Evolutionary conservation across 1,140 invertebrate genomes (phyloP), one percentile per base, ranked within the genome.

Genomic region (Drosophila novamexicana): DNA sequence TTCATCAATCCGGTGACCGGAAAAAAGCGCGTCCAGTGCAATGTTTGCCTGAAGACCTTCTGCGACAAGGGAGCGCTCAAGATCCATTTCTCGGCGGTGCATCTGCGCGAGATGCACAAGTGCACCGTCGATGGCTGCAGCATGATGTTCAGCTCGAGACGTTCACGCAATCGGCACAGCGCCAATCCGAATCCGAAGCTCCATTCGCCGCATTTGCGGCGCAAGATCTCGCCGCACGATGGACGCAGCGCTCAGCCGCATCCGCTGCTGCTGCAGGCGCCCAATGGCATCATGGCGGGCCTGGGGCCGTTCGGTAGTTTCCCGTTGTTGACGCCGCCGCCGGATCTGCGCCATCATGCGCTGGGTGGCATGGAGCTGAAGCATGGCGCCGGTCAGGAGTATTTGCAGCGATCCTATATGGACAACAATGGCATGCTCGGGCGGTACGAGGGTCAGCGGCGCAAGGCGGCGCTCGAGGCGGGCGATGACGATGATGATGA

Each of bases 31-130:
- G 99, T 99, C 6, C 97, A 99, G 90, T 99, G 99, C 93, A 98
- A 98, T 85, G 98, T 98, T 37, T 99, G 99, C 91, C 94, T 99
- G 57, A 99, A 99, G 93, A 99, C 98, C 34, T 99, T 99, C 93
- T 99, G 99, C 94, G 99, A 99, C 94, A 99, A 99, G 94, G 98
- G 98, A 58, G 99, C 99, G 0, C 94, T 99, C 1, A 99, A 99
- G 93, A 99, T 99, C 22, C 99, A 99, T 92, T 99, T 99, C 91
- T 99, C 98, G 50, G 99, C 99, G 0, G 99, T 99, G 6, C 99
- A 99, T 93, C 93, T 99, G 63, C 95, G 98, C 16, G 99, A 99
- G 94, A 99, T 99, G 98, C 99, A 99, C 93, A 98, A 98, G 92
- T 99, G 99, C 92, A 99, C 98, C 0, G 98, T 99, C 0, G 97